phyloP scores from a whole-genome alignment of 2,888 invertebrate genomes.

The Halocaridina rubra region DNA sequence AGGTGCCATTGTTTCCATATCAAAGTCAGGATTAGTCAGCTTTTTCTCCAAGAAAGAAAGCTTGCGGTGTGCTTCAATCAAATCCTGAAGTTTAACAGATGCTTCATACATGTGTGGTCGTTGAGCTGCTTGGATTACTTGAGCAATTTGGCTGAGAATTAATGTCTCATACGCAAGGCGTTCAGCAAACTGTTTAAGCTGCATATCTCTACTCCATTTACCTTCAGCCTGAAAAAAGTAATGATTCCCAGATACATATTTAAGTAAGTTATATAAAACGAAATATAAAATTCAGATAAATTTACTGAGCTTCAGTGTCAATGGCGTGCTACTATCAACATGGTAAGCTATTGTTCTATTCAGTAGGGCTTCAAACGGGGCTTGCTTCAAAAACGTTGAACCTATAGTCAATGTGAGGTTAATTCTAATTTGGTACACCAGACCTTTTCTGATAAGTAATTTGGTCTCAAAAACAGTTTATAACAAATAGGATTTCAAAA shows the following conservation, averaged over 20 bases:
- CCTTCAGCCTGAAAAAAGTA: conserved; percentile 74
- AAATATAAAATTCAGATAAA: too few relatives aligned
- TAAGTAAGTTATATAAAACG: too few relatives aligned
- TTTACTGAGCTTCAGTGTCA: too few relatives aligned
- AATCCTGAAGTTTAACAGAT: conserved; percentile 54
- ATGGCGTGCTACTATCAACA: neutral
- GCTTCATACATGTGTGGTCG: conserved; percentile 55
- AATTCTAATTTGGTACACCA: too few relatives aligned
- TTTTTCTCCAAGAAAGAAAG: conserved; percentile 68
- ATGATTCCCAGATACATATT: neutral
- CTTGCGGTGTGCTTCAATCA: conserved; percentile 62
- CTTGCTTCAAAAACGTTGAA: too few relatives aligned
- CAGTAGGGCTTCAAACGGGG: too few relatives aligned
- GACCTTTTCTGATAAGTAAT: too few relatives aligned
- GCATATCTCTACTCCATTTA: conserved; percentile 77
- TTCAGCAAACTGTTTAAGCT: conserved; percentile 80
- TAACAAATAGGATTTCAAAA: too few relatives aligned
- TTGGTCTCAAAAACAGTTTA: too few relatives aligned
- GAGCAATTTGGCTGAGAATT: conserved; percentile 68
- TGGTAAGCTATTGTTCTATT: too few relatives aligned
- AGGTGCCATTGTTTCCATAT: conserved; percentile 72
- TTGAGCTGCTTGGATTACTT: conserved; percentile 70
- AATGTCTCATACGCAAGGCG: conserved; percentile 85
- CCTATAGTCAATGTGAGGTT: too few relatives aligned
- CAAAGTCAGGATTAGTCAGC: conserved; percentile 70